Percentiles rank a stretch among this genome's conserved stretches.
phyloP scores from a whole-genome alignment of 1,140 invertebrate genomes.

The Heliconius hewitsoni region DNA sequence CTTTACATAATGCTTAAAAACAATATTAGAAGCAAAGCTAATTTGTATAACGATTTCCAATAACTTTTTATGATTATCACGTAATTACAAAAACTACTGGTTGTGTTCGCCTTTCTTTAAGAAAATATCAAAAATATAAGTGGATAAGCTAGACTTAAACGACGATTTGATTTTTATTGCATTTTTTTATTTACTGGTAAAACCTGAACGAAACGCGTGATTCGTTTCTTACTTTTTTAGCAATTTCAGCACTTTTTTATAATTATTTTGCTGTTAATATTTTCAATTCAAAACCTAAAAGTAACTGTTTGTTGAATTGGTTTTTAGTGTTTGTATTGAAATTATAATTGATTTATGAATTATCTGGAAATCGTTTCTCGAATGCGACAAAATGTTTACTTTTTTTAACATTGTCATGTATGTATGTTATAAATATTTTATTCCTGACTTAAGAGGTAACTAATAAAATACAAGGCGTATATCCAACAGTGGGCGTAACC shows the following conservation, averaged over 20 bases:
- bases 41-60: slow-evolving; percentile 33
- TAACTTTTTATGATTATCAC: slow-evolving; percentile 29
- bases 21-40: slow-evolving; percentile 26
- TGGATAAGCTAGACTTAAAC: background rate
- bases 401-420: no score
- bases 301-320: no score
- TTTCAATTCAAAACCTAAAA: no score
- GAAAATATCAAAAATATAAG: slow-evolving; percentile 12
- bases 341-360: no score
- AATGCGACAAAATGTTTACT: no score
- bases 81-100: slow-evolving; percentile 24
- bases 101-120: slow-evolving; percentile 6
- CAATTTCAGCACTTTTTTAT: background rate
- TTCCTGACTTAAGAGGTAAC: no score
- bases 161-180: slow-evolving; percentile 1
- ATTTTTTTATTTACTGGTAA: background rate
- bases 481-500: no score
- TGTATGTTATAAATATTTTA: no score
- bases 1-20: slow-evolving; percentile 40
- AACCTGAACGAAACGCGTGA: background rate
- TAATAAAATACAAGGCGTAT: no score
- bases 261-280: background rate
- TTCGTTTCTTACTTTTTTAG: background rate
- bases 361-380: no score
- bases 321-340: no score